phyloP scores from a whole-genome alignment of 2,113 vertebrate species.

The Protobothrops mucrosquamatus region DNA sequence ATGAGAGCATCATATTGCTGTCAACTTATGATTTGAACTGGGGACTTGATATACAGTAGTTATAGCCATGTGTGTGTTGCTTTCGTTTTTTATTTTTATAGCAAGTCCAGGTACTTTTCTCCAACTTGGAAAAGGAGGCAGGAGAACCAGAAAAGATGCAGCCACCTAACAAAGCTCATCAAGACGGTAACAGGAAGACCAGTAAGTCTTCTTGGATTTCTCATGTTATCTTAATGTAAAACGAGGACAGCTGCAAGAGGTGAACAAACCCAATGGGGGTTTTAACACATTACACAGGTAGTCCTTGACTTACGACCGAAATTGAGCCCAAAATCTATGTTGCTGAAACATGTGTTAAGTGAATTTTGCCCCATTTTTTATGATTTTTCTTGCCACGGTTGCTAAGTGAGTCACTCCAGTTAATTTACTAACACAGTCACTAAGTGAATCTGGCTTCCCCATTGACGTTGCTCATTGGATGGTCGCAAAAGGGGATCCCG shows the following conservation, averaged over 20 bases:
- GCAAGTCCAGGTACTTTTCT: background rate
- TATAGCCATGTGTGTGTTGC: background rate
- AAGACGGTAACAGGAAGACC: background rate
- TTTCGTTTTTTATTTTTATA: background rate
- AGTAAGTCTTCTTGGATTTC: background rate
- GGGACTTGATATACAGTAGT: background rate
- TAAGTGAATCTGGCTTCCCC: no score
- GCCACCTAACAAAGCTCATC: background rate
- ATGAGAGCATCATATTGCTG: background rate
- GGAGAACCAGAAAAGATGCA: background rate
- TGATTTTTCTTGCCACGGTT: no score
- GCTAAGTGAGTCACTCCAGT: no score
- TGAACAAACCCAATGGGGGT: background rate
- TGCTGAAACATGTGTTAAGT: no score
- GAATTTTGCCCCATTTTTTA: no score
- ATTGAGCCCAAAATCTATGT: no score
- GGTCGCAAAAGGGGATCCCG: no score
- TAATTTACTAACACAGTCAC: no score
- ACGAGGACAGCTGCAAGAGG: background rate
- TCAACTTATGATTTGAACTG: background rate
- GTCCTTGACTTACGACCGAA: no score
- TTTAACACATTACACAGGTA: background rate
- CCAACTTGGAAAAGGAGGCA: background rate
- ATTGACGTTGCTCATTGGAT: no score
- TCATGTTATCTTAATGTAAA: background rate